These are phyloP conservation scores for Exaiptasia diaphana DNA, from an alignment of 64 coral and sea anemone species.

Conservation along the genomic window DNA sequence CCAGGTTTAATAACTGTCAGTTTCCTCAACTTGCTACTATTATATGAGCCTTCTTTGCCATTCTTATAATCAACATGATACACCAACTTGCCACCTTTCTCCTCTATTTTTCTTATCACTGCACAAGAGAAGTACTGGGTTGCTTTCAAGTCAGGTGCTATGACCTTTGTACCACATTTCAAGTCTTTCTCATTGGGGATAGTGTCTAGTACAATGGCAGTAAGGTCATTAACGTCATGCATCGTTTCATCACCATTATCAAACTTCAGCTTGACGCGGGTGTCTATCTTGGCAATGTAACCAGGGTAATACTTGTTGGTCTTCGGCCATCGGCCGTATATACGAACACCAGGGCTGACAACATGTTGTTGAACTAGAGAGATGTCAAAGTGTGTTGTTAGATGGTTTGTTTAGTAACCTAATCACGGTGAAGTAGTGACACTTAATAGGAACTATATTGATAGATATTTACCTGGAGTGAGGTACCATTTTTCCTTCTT, in stretches of 20 bases:
- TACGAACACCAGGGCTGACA: slow-evolving; percentile 59
- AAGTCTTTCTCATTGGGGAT: slow-evolving; percentile 29
- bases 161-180: slow-evolving; percentile 41
- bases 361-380: slow-evolving; percentile 64
- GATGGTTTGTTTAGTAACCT: neutral
- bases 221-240: slow-evolving; percentile 63
- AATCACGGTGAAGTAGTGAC: neutral
- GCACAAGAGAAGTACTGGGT: slow-evolving; percentile 23
- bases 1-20: slow-evolving; percentile 44
- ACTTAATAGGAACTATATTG: neutral
- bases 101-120: slow-evolving; percentile 13
- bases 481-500: slow-evolving; percentile 76
- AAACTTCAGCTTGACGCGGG: slow-evolving; percentile 31
- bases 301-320: slow-evolving; percentile 58
- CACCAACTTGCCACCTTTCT: slow-evolving; percentile 17
- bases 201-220: slow-evolving; percentile 65
- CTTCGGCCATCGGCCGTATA: slow-evolving; percentile 58
- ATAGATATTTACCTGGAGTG: slow-evolving; percentile 53
- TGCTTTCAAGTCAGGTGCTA: slow-evolving; percentile 27
- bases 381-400: neutral
- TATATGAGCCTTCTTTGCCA: slow-evolving; percentile 38
- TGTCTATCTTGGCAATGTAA: slow-evolving; percentile 41
- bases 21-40: slow-evolving; percentile 37
- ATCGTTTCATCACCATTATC: slow-evolving; percentile 11
- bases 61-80: slow-evolving; percentile 57